These are phyloP conservation scores for Spisula subtruncata DNA, from an alignment of 2,888 invertebrate genomes.

Conservation along the genomic window DNA sequence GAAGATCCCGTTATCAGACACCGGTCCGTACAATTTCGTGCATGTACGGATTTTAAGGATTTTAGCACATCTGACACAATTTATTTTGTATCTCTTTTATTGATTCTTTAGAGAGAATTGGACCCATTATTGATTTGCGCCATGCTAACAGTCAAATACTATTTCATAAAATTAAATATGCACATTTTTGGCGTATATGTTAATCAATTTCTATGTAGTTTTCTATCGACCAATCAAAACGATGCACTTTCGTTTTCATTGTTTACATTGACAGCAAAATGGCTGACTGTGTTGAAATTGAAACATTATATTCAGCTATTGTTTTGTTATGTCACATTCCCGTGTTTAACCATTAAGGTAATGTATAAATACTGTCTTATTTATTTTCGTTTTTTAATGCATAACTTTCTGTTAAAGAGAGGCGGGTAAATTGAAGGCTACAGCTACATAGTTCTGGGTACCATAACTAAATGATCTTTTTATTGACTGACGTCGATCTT, in stretches of 20 bases:
- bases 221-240: conserved; percentile 15
- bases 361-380: background rate
- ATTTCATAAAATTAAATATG: background rate
- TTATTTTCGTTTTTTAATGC: too few species aligned
- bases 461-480: too few species aligned
- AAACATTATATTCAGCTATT: too few species aligned
- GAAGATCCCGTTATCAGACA: too few species aligned
- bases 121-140: background rate
- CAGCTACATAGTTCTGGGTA: too few species aligned
- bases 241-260: conserved; percentile 11
- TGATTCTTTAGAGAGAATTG: background rate
- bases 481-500: too few species aligned
- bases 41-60: background rate
- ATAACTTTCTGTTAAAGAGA: too few species aligned
- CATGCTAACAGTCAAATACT: background rate
- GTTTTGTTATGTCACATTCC: too few species aligned
- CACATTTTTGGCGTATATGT: background rate
- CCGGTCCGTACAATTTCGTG: too few species aligned
- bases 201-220: background rate
- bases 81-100: background rate
- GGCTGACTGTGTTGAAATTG: conserved; percentile 34
- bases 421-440: too few species aligned
- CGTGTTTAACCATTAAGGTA: background rate
- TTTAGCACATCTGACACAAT: background rate
- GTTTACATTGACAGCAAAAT: conserved; percentile 66